phyloP scores from a whole-genome alignment of 92 coral and sea anemone species.

The Palythoa grandiflora region DNA sequence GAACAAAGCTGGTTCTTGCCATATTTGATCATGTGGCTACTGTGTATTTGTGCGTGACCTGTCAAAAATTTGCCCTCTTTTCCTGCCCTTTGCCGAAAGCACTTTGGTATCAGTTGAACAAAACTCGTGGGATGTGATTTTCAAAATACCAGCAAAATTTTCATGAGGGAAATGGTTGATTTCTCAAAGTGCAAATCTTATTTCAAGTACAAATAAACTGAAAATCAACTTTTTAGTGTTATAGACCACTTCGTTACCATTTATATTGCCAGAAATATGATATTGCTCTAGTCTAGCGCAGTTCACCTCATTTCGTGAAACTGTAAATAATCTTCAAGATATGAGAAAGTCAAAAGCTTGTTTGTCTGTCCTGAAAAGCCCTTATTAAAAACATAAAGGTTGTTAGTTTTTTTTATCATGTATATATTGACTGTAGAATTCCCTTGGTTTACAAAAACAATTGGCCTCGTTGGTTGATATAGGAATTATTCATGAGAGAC shows the following conservation, averaged over 20 bases:
- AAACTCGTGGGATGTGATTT: too few relatives aligned
- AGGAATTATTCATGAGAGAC: constrained; percentile 43
- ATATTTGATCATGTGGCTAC: neutral
- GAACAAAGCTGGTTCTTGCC: too few relatives aligned
- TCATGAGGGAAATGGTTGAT: too few relatives aligned
- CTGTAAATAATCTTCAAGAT: neutral
- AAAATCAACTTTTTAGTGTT: too few relatives aligned
- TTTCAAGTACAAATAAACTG: neutral
- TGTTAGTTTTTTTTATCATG: constrained; percentile 8
- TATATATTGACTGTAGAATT: constrained; percentile 19
- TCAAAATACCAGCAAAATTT: too few relatives aligned
- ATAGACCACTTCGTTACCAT: neutral
- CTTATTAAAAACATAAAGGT: neutral
- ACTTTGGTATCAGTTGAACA: neutral
- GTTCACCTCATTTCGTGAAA: neutral
- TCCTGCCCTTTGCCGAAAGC: neutral
- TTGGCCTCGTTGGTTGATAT: constrained; percentile 1
- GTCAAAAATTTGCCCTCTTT: neutral
- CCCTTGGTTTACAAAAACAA: constrained; percentile 20
- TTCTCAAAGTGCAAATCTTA: too few relatives aligned
- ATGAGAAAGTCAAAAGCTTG: neutral
- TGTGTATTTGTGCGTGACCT: neutral
- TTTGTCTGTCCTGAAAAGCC: neutral
- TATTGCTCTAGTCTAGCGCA: neutral
- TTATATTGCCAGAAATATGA: neutral